These are phyloP conservation scores for Hemiprocne comata DNA, from an alignment of 2,113 vertebrate genomes.

Conservation along the genomic window DNA sequence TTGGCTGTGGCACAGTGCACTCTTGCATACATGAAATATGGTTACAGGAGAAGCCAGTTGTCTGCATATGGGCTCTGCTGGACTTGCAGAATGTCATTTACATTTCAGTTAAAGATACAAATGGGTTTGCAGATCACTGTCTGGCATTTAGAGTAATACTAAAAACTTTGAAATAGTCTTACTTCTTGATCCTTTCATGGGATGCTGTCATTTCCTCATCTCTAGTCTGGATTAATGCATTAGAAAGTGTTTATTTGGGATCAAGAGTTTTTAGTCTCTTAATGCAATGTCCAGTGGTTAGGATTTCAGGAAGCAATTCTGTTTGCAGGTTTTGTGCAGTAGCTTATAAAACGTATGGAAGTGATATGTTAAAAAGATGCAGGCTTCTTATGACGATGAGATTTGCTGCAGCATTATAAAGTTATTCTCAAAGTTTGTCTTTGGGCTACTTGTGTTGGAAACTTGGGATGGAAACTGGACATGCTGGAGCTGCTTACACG, in stretches of 20 bases:
- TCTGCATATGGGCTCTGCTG: neutral
- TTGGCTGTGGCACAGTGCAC: neutral
- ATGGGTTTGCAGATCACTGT: neutral
- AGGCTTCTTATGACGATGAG: neutral
- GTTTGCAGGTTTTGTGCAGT: neutral
- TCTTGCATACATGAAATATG: neutral
- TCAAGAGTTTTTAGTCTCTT: neutral
- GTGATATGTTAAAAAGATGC: neutral
- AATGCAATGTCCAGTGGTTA: neutral
- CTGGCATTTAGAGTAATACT: neutral
- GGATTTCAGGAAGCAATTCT: neutral
- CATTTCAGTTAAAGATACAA: neutral
- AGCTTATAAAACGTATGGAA: neutral
- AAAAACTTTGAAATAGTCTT: neutral
- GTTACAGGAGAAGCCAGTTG: neutral
- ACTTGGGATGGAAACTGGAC: neutral
- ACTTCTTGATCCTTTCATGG: neutral
- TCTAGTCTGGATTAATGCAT: neutral
- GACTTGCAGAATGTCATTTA: neutral
- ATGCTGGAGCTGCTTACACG: rapidly evolving
- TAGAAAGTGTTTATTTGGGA: neutral
- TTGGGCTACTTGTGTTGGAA: neutral
- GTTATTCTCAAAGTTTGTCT: neutral
- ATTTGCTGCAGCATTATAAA: neutral
- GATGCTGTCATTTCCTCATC: neutral